phyloP scores from a whole-genome alignment of 2,113 vertebrate species.

The Centrocercus urophasianus region DNA sequence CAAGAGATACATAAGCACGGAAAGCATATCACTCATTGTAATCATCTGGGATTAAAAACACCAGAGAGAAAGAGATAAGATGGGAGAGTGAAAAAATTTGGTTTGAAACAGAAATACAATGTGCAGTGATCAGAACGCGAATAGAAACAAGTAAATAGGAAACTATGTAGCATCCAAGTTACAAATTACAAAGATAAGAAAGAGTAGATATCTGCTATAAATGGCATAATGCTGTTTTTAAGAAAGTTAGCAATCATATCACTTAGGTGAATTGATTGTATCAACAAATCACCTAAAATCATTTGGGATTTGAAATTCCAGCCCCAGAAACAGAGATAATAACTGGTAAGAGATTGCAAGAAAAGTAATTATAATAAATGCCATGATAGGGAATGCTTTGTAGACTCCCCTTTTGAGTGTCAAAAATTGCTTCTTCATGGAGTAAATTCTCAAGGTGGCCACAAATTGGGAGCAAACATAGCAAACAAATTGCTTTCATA shows the following conservation, averaged over 20 bases:
- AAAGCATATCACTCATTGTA: not conserved
- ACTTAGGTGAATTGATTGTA: not conserved
- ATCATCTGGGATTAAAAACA: not conserved
- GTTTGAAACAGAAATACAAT: not conserved
- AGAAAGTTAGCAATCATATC: not conserved
- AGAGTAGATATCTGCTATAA: not conserved
- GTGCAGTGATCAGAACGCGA: not conserved
- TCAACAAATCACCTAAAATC: not conserved
- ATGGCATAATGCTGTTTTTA: not conserved
- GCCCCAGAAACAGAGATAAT: not conserved
- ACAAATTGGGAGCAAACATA: not conserved
- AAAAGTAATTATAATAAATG: not conserved
- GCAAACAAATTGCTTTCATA: not conserved
- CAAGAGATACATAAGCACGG: not conserved
- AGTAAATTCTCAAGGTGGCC: not conserved
- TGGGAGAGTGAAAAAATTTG: not conserved
- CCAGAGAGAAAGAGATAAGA: not conserved
- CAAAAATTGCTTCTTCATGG: not conserved
- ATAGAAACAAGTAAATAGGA: not conserved
- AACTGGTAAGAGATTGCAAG: not conserved
- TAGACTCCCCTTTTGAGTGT: not conserved
- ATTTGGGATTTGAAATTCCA: not conserved
- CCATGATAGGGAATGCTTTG: not conserved
- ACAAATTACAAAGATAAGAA: not conserved
- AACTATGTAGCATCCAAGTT: not conserved